Conservation (phyloP, 1,140 invertebrate genomes). For the Macrosteles quadrilineatus region DNA sequence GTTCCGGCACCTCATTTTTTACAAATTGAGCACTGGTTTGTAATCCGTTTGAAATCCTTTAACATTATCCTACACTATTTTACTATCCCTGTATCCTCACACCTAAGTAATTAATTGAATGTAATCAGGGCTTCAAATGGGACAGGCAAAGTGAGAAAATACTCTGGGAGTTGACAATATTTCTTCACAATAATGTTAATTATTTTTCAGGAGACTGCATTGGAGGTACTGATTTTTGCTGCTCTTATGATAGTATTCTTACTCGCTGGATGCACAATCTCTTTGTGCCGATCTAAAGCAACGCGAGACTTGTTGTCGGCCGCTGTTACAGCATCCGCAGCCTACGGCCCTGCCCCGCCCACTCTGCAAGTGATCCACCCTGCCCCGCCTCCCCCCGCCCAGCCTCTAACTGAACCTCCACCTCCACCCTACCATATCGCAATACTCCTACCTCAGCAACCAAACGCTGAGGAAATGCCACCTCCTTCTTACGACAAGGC, state of each 20-base stretch:
- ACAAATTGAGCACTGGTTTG: too few species aligned
- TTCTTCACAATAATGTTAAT: too few species aligned
- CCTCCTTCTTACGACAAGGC: constrained; percentile 67
- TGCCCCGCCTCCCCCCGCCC: constrained; percentile 37
- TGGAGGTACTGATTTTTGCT: constrained; percentile 66
- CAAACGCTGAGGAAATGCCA: constrained; percentile 55
- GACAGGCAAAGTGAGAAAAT: too few species aligned
- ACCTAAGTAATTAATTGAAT: too few species aligned
- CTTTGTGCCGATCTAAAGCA: constrained; percentile 44
- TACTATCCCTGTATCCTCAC: too few species aligned
- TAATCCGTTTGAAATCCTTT: too few species aligned
- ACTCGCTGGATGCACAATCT: constrained; percentile 58
- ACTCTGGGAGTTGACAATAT: too few species aligned
- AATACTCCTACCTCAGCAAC: constrained; percentile 59
- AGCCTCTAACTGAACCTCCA: constrained; percentile 42
- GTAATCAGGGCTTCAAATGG: too few species aligned
- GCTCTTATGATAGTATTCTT: constrained; percentile 63
- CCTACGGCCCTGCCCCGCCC: constrained; percentile 11
- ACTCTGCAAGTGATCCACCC: constrained; percentile 17
- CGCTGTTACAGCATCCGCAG: constrained; percentile 14
- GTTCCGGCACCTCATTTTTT: too few species aligned
- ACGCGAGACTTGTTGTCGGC: constrained; percentile 20
- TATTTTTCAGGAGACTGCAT: constrained; percentile 52
- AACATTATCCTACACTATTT: too few species aligned
- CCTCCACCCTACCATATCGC: constrained; percentile 70